A percentile compares a stretch with the other conserved stretches of the same genome.
Evolutionary conservation across 2,113 vertebrate species (phyloP).

Genomic region (Donacobius atricapilla): DNA sequence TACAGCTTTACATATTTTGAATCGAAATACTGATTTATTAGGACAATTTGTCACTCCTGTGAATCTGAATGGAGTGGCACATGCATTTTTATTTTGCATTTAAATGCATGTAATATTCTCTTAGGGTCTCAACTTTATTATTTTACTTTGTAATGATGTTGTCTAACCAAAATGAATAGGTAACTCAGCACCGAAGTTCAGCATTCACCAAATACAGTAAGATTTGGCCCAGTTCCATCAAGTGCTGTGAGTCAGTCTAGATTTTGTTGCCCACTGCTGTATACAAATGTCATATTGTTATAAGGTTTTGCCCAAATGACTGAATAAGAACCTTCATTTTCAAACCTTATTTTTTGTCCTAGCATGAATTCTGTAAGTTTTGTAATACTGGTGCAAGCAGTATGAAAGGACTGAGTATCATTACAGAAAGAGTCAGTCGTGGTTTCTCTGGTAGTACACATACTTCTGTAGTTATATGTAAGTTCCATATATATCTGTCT

Average conservation of each 20-base stretch:
- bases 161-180: background rate
- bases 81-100: slow-evolving; percentile 35
- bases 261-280: background rate
- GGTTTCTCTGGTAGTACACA: background rate
- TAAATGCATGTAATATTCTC: background rate
- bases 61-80: slow-evolving; percentile 18
- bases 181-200: background rate
- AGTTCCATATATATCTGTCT: background rate
- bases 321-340: background rate
- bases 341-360: background rate
- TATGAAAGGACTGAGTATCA: background rate
- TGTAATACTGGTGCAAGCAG: background rate
- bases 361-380: background rate
- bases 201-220: background rate
- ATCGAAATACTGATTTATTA: slow-evolving; percentile 37
- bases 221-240: background rate
- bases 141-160: background rate
- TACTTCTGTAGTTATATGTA: background rate
- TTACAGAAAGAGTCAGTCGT: background rate
- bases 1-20: background rate
- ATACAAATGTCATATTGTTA: background rate
- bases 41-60: slow-evolving; percentile 21
- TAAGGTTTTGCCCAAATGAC: background rate
- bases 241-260: background rate
- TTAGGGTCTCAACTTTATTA: background rate